phyloP scores from a whole-genome alignment of 2,888 invertebrate genomes.

The Athalia cordata region DNA sequence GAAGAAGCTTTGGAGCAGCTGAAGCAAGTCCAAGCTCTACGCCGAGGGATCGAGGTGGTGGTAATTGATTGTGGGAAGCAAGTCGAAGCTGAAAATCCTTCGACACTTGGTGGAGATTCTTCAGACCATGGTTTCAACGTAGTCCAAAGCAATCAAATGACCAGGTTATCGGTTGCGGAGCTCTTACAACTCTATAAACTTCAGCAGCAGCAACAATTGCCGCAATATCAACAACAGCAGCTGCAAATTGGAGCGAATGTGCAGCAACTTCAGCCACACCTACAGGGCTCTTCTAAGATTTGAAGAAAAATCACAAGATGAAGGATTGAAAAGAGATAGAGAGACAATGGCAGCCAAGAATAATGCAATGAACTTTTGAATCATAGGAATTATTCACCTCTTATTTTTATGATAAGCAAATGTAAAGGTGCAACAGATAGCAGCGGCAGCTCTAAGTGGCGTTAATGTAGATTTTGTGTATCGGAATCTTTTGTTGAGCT shows the following conservation, averaged over 20 bases:
- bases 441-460: too few species aligned
- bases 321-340: constrained; percentile 30
- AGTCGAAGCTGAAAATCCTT: constrained; percentile 30
- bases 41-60: constrained; percentile 54
- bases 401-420: too few species aligned
- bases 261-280: constrained; percentile 42
- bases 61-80: constrained; percentile 44
- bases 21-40: constrained; percentile 68
- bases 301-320: background rate
- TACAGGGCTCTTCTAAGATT: constrained; percentile 7
- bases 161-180: constrained; percentile 68
- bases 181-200: constrained; percentile 68
- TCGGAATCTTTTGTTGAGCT: too few species aligned
- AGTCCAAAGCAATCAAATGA: constrained; percentile 59
- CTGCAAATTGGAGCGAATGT: constrained; percentile 10
- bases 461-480: too few species aligned
- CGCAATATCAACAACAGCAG: constrained; percentile 15
- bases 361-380: background rate
- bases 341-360: background rate
- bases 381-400: too few species aligned
- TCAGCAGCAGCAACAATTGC: constrained; percentile 47
- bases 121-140: background rate
- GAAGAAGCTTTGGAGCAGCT: constrained; percentile 79
- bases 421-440: too few species aligned
- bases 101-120: constrained; percentile 56